phyloP scores from a whole-genome alignment of 2,888 invertebrate genomes.

The Caenorhabditis drosophilae region DNA sequence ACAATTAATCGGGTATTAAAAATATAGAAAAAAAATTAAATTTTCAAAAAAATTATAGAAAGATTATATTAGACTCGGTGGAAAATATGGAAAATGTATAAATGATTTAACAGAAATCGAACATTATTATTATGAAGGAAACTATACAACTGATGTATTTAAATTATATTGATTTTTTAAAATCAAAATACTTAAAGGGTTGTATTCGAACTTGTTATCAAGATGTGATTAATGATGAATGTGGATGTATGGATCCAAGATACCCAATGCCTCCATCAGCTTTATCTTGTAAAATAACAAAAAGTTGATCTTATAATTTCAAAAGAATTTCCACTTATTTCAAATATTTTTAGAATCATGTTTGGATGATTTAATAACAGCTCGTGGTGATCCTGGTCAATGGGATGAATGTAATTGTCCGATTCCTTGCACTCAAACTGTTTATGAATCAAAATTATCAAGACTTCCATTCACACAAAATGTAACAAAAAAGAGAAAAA shows the following conservation, averaged over 20 bases:
- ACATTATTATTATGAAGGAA: constrained; percentile 51
- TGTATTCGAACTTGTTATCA: constrained; percentile 56
- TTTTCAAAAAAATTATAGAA: constrained; percentile 20
- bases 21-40: no score
- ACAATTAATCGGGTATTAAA: constrained; percentile 20
- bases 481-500: no score
- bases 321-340: no score
- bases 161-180: neutral
- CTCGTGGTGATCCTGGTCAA: constrained; percentile 34
- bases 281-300: constrained; percentile 32
- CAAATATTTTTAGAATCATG: constrained; percentile 40
- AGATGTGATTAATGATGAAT: constrained; percentile 31
- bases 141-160: constrained; percentile 52
- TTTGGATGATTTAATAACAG: constrained; percentile 25
- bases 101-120: constrained; percentile 37
- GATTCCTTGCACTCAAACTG: constrained; percentile 27
- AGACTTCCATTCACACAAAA: constrained; percentile 17
- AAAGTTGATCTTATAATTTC: no score
- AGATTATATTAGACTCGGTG: constrained; percentile 45
- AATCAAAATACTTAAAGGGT: constrained; percentile 24
- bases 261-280: constrained; percentile 41
- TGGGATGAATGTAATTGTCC: constrained; percentile 39
- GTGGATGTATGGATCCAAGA: constrained; percentile 56
- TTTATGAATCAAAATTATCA: constrained; percentile 20
- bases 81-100: constrained; percentile 51